Base-by-base conservation (phyloP, 1,140 invertebrate genomes). In the Cotesia typhae region DNA sequence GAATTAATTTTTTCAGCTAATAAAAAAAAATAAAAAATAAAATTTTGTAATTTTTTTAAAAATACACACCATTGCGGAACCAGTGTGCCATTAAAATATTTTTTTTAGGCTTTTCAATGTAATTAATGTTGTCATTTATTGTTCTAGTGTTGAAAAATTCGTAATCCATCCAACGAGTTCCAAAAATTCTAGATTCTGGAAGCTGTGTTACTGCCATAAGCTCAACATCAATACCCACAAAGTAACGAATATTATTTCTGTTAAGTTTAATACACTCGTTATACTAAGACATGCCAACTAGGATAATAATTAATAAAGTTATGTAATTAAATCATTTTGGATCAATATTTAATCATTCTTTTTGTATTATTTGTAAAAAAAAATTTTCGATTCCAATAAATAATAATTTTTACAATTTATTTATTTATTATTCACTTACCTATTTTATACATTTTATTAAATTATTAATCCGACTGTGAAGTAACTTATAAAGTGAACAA, bases 21-120 rank as follows among this genome's bases (percentile, higher is more conserved):
- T 47, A 55, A 55, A 14, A 3, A 36, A 37, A 12, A 7, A 10
- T 17, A 38, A n/a, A 12, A 28, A 38, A 41, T 63, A 6, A 61
- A 28, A 1, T 28, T 28, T 28, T 28, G 28, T 28, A 59, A 59
- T 4, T 47, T 41, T 17, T 17, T 12, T 70, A 12, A 63, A 69
- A 51, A 57, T 35, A 60, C 74, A 77, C 70, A 81, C 82, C 78
- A 74, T 78, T 76, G n/a, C 53, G 71, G 38, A 70, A 76, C 79
- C 80, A 83, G 67, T 80, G 74, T 9, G n/a, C n/a, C 60, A 63
- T n/a, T n/a, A 37, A 63, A 41, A 12, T 12, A 5, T 9, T 28
- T 2, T 28, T 28, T 28, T 9, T 5, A 6, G 20, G 28, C 57
- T 28, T 9, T 9, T 28, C 3, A 28, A 28, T 9, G 9, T 6